Evolutionary conservation across 2,888 invertebrate species (phyloP).

Genomic region (Synanthedon tipuliformis): DNA sequence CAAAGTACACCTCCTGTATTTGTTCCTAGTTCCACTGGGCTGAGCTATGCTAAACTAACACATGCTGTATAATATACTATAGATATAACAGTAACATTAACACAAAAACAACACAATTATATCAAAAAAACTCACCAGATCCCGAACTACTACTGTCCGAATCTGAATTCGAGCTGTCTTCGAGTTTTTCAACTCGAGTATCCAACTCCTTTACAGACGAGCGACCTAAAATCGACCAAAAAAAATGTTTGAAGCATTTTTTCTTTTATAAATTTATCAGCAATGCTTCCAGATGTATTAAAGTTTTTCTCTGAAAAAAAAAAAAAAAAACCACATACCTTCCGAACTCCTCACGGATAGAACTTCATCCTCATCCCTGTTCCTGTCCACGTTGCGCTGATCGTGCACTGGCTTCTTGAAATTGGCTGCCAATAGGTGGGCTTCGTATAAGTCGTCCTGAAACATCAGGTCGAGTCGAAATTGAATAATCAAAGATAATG

Average conservation of each 20-base stretch:
- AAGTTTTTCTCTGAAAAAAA: too few species aligned
- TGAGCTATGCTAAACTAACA: too few species aligned
- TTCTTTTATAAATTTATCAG: too few species aligned
- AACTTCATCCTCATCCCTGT: slow-evolving; percentile 40
- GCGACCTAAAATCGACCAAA: slow-evolving; percentile 28
- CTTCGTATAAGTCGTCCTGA: slow-evolving; percentile 49
- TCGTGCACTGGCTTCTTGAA: slow-evolving; percentile 45
- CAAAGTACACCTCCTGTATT: too few species aligned
- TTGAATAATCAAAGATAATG: too few species aligned
- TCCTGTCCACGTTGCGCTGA: slow-evolving; percentile 10
- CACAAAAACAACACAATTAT: not conserved
- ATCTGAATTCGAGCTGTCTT: slow-evolving; percentile 54
- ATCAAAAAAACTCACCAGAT: slow-evolving; percentile 28
- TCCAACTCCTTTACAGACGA: slow-evolving; percentile 42
- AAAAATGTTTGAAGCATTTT: too few species aligned
- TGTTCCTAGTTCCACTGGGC: too few species aligned
- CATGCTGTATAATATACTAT: too few species aligned
- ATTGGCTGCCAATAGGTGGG: slow-evolving; percentile 45
- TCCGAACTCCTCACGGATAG: slow-evolving; percentile 45
- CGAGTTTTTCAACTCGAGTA: slow-evolving; percentile 43
- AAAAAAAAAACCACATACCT: too few species aligned
- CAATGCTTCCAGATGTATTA: too few species aligned
- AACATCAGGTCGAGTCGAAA: too few species aligned
- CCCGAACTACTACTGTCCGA: slow-evolving; percentile 48
- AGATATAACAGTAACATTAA: too few species aligned